Evolutionary conservation across 2,797 vertebrate species (phyloP).

Genomic region (Clarias fuscus): DNA sequence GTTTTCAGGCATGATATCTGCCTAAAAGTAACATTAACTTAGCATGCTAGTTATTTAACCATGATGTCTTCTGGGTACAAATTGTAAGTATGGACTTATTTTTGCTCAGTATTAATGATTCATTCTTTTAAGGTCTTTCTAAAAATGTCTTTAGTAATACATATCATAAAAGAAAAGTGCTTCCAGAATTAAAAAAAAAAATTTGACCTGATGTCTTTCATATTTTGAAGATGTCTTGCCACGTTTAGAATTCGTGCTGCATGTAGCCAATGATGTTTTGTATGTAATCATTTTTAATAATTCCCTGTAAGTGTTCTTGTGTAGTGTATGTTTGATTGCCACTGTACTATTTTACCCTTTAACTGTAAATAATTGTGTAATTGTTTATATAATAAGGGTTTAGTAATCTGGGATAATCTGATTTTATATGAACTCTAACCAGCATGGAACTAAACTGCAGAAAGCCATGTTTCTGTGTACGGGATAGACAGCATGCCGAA

Average conservation of each 20-base stretch:
- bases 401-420: slow-evolving; percentile 66
- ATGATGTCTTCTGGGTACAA: slow-evolving; percentile 47
- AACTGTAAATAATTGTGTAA: slow-evolving; percentile 71
- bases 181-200: slow-evolving; percentile 68
- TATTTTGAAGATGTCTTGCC: slow-evolving; percentile 60
- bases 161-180: slow-evolving; percentile 68
- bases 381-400: slow-evolving; percentile 79
- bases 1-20: neutral
- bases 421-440: neutral
- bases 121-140: slow-evolving; percentile 70
- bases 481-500: neutral
- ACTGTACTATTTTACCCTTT: slow-evolving; percentile 67
- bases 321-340: slow-evolving; percentile 62
- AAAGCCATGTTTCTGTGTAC: neutral
- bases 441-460: neutral
- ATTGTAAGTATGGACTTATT: slow-evolving; percentile 54
- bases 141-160: slow-evolving; percentile 76
- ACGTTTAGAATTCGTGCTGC: slow-evolving; percentile 62
- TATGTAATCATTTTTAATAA: slow-evolving; percentile 69
- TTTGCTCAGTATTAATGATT: slow-evolving; percentile 67
- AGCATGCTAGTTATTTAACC: neutral
- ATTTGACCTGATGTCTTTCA: slow-evolving; percentile 32
- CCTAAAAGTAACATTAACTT: neutral
- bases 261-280: slow-evolving; percentile 67
- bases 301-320: slow-evolving; percentile 8